These are phyloP conservation scores for Acleris literana DNA, from an alignment of 2,888 invertebrate species.

Conservation along the genomic window DNA sequence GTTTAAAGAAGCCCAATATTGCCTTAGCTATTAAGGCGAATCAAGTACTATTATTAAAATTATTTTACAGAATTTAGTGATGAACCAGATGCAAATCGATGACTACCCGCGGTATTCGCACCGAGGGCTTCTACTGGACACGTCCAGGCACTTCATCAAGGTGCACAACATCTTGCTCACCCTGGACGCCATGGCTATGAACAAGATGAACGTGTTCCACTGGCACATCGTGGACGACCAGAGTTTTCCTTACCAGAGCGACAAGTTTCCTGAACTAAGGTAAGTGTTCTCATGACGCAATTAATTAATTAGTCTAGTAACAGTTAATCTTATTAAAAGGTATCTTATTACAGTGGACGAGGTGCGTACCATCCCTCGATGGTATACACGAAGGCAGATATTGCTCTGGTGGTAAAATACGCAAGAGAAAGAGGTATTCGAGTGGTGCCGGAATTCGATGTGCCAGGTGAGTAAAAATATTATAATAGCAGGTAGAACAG, in stretches of 20 bases:
- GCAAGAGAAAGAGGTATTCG: conserved; percentile 92
- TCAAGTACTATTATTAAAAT: too few relatives aligned
- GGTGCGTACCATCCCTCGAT: conserved; percentile 87
- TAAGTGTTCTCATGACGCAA: too few relatives aligned
- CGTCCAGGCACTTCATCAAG: conserved; percentile 90
- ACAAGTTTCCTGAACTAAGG: conserved; percentile 90
- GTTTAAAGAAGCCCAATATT: too few relatives aligned
- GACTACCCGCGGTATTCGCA: conserved; percentile 89
- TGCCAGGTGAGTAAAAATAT: conserved; percentile 86
- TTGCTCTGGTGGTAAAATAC: conserved; percentile 88
- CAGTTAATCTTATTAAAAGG: too few relatives aligned
- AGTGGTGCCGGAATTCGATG: conserved; percentile 95
- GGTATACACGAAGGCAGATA: conserved; percentile 86
- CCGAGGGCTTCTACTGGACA: conserved; percentile 90
- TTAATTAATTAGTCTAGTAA: too few relatives aligned
- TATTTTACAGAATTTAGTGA: conserved; percentile 21
- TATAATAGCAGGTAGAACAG: too few relatives aligned
- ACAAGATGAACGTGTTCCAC: conserved; percentile 93
- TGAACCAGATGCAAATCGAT: conserved; percentile 70
- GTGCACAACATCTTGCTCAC: conserved; percentile 82
- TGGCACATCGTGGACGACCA: conserved; percentile 95
- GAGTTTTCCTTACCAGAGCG: conserved; percentile 91
- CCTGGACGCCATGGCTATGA: conserved; percentile 90
- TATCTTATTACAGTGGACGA: conserved; percentile 65
- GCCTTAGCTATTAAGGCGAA: too few relatives aligned